Evolutionary conservation across 2,797 vertebrate species (phyloP).

Genomic region (Mus caroli): DNA sequence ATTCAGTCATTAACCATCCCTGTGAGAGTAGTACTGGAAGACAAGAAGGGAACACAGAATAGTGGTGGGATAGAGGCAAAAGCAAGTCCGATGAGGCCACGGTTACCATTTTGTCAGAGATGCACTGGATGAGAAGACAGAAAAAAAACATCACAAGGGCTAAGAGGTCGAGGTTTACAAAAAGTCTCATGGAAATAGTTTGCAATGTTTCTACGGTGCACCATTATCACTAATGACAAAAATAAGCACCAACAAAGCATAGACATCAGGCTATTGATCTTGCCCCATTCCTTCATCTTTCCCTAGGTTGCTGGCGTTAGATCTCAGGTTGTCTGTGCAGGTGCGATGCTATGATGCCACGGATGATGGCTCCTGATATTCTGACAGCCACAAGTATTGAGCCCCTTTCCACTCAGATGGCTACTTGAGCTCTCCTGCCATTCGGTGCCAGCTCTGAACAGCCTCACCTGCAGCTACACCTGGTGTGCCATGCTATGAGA

Average conservation of each 20-base stretch:
- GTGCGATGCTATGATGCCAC: background rate
- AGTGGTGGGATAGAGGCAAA: background rate
- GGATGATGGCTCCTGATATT: background rate
- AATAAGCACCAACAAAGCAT: background rate
- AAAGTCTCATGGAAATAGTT: background rate
- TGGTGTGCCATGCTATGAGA: background rate
- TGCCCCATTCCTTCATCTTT: background rate
- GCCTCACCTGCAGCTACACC: background rate
- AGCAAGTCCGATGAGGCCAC: background rate
- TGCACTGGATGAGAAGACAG: background rate
- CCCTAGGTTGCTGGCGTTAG: background rate
- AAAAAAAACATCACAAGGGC: background rate
- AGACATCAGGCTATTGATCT: background rate
- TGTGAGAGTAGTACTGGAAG: background rate
- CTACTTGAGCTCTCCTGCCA: background rate
- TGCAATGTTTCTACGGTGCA: background rate
- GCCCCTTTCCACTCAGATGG: background rate
- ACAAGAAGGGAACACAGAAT: background rate
- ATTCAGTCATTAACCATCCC: background rate
- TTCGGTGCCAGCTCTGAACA: background rate
- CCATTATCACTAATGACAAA: background rate
- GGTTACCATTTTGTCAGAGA: background rate
- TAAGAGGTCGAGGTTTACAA: background rate
- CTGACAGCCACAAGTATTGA: background rate
- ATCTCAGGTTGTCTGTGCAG: slow-evolving; percentile 2